Base-by-base conservation (phyloP, 2,797 vertebrate species). In the Gadopsis marmoratus region DNA sequence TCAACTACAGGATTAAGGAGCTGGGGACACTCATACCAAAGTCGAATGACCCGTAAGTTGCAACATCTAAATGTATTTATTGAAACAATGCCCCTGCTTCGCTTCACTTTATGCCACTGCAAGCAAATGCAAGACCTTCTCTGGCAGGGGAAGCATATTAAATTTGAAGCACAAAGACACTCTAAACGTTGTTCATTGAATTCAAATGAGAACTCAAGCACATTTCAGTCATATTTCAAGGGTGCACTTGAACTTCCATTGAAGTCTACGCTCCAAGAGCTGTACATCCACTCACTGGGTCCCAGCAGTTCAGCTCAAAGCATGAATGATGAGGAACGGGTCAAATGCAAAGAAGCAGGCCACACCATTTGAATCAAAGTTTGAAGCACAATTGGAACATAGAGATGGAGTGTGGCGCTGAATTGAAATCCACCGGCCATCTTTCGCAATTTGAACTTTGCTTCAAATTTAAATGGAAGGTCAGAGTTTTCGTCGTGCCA, bases 1-100 rank as follows among this genome's bases (percentile, higher is more conserved):
- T 99, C 93, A 99, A 99, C 95, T 99, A 99, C 94, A 95, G 98
- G 94, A 99, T 99, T 90, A 99, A 99, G 92, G 98, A 99, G 89
- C 96, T 99, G 91, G 98, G 98, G 89, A 99, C 97, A 7, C 97
- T 99, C 90, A 99, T 99, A 93, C 98, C 98, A 83, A 99, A 99
- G 91, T 98, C 98, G 75, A 99, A 97, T 86, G 98, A 99, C 93
- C 98, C 97, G 98, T 99, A 94, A 98, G 98, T 98, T 78, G 43
- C 62, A 39, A 31, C 61, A 59, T 60, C 8, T 39, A 6, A 77
- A 78, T 70, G 77, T 55, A 77, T 86, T 82, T 74, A 70, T 63
- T 55, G 76, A 81, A 84, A 84, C 55, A 86, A 65, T 68, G 4
- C 12, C 6, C 41, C 43, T 29, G 39, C 39, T 72, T 59, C 4